Percentiles rank a stretch among this genome's conserved stretches.
Conservation (phyloP, 2,888 invertebrate genomes). For the Papilio protenor region DNA sequence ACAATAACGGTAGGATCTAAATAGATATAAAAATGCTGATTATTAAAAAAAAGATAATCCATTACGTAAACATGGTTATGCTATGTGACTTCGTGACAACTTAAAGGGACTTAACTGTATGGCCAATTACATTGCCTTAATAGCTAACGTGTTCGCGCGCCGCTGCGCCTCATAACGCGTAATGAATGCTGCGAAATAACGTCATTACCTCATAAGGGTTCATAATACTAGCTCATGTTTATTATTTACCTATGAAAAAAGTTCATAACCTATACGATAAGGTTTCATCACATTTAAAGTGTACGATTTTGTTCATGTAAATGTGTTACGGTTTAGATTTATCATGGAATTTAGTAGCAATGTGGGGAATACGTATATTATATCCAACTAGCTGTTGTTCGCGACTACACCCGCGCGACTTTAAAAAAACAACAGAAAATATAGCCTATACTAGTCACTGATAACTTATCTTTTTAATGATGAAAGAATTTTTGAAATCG, state of each 20-base stretch:
- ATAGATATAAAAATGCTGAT: not conserved
- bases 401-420: too few species aligned
- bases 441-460: too few species aligned
- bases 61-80: not conserved
- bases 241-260: not conserved
- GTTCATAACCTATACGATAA: not conserved
- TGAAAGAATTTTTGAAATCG: too few species aligned
- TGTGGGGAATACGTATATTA: not conserved
- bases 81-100: not conserved
- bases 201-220: constrained; percentile 22
- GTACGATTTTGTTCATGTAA: not conserved
- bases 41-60: not conserved
- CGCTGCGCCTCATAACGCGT: constrained; percentile 35
- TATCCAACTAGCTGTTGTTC: too few species aligned
- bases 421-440: too few species aligned
- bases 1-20: not conserved
- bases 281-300: not conserved
- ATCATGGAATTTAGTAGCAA: too few species aligned
- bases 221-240: not conserved
- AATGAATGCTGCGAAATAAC: constrained; percentile 38
- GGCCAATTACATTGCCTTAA: constrained; percentile 37
- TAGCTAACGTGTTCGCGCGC: constrained; percentile 34
- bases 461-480: too few species aligned
- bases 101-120: constrained; percentile 22
- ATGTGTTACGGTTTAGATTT: too few species aligned